phyloP scores from a whole-genome alignment of 92 coral and sea anemone species.

The Siderastrea radians region DNA sequence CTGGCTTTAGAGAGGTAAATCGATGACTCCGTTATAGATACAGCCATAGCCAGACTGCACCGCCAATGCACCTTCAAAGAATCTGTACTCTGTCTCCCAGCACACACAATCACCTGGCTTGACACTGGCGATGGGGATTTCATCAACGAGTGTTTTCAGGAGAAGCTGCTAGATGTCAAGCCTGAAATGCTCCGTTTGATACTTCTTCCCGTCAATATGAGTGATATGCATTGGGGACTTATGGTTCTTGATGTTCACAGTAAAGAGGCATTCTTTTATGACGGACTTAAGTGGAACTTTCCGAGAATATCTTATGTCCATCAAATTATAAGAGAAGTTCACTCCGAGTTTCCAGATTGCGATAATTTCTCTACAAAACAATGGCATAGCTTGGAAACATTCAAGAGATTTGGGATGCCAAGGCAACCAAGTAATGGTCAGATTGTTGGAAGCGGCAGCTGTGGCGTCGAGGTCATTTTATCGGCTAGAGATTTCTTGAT shows the following conservation, averaged over 20 bases:
- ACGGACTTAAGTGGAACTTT: conserved; percentile 24
- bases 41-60: conserved; percentile 17
- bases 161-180: conserved; percentile 1
- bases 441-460: conserved; percentile 35
- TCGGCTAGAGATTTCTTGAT: conserved; percentile 23
- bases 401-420: conserved; percentile 40
- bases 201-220: conserved; percentile 27
- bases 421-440: conserved; percentile 33
- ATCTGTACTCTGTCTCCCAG: conserved; percentile 39
- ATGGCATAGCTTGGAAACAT: conserved; percentile 13
- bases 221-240: neutral
- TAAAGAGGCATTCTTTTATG: conserved; percentile 40
- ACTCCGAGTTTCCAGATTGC: conserved; percentile 13
- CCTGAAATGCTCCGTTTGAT: conserved; percentile 20
- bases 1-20: neutral
- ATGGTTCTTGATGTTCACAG: conserved; percentile 19
- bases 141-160: conserved; percentile 28
- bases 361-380: neutral
- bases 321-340: conserved; percentile 5
- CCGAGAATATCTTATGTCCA: conserved; percentile 28
- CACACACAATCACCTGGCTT: conserved; percentile 10
- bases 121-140: conserved; percentile 3
- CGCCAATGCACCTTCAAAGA: neutral
- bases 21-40: conserved; percentile 12
- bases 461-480: conserved; percentile 41